Base-by-base conservation (phyloP, 2,113 vertebrate genomes). In the Tupaia tana region DNA sequence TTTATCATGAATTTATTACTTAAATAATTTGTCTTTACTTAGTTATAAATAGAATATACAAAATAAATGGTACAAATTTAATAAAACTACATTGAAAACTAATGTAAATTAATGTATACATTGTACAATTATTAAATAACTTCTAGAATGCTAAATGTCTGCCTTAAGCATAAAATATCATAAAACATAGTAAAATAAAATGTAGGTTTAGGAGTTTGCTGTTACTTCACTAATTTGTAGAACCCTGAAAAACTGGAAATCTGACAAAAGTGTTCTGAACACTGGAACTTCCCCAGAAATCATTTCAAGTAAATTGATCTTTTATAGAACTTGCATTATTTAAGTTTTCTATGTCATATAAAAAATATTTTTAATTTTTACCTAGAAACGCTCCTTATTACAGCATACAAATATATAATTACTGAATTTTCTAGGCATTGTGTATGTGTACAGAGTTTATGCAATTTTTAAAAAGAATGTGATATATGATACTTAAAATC, bases 121-220 rank as follows among this genome's bases (percentile, higher is more conserved):
- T 86, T 94, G 54, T 86, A 97, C 81, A 97, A 89, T 95, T 97
- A 97, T 96, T 11, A 16, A 96, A 96, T 91, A 96, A 96, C 95
- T 97, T 98, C 95, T 97, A 89, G 95, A 96, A 93, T 89, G n/a
- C 70, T 92, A 24, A 89, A 93, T 96, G 85, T 96, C 86, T 97
- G 81, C 93, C 94, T 84, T 96, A 70, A 85, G 90, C 95, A 92
- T 96, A 86, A 97, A 98, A 97, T 97, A 96, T 27, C 97, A 34
- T 94, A 96, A 97, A 96, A 96, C 94, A 97, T 96, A 97, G 93
- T 95, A 97, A 90, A 31, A 10, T 96, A 97, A 97, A 98, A 97
- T 95, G 96, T 92, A 97, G 97, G 96, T 97, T 98, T 96, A 96
- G n/a, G 78, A 96, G 95, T 97, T 95, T 58, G 54, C 6, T 89